Evolutionary conservation across 1,140 invertebrate genomes (phyloP), one percentile per base, ranked within the genome.

Genomic region (Panulirus ornatus): DNA sequence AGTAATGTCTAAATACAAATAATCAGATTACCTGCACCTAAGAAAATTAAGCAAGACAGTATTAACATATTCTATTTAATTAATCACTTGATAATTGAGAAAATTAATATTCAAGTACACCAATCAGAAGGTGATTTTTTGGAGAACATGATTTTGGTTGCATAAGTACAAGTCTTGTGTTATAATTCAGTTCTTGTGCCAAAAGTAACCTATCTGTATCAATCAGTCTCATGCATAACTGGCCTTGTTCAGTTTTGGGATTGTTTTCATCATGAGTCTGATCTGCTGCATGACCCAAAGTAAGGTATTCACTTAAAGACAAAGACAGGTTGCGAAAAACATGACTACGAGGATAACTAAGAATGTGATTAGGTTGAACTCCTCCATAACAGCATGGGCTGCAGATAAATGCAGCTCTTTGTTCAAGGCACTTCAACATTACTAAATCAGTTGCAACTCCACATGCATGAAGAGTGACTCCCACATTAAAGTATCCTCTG

Each of bases 311-410:
- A 84, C 95, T 94, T 44, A 95, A 94, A 54, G 94, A 94, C 1
- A 96, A 92, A 42, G 93, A 88, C 96, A 92, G 97, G 91, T 96
- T 94, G 0, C 96, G 96, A 82, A 94, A 94, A 34, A 84, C 47
- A 40, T 93, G 86, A 92, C 95, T 95, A 63, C 94, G 93, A 38
- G 95, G 95, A 94, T 99, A 98, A 0, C 94, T 94, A 27, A 96
- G 91, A 27, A 97, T 93, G 93, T 96, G 95, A 94, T 97, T 95
- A 82, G 94, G 95, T 92, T 97, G 96, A 5, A 99, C 95, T 2
- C 96, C 96, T 5, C 98, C 98, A 94, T 99, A 99, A 93, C 98
- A 99, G 93, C 98, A 99, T 0, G 98, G 98, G 94, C 97, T 98
- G 84, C 97, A 95, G 3, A 98, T 96, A 95, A 99, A 98, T 86